Evolutionary conservation across 2,797 vertebrate species (phyloP), one percentile per base, ranked within the genome.

Genomic region (Allenopithecus nigroviridis): DNA sequence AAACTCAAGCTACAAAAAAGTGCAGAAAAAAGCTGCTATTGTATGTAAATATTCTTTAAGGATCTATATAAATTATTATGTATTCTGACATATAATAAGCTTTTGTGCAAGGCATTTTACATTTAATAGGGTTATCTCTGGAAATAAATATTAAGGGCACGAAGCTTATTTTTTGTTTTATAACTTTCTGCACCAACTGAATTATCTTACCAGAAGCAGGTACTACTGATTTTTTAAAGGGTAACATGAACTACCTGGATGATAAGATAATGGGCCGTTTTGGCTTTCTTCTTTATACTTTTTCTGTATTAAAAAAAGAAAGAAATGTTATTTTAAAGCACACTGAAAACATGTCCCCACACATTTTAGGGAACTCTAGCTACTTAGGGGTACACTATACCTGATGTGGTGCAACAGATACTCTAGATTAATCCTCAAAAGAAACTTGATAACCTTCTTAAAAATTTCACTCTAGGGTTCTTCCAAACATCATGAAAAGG

Each of bases 131-230:
- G 16, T 39, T 79, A 83, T 81, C 57, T 94, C 55, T 64, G 61
- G 68, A 96, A 36, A 96, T 48, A 94, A 92, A 64, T 55, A 95
- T 30, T 36, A 76, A 83, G 1, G 13, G 19, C 39, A 89, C 26
- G 24, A 92, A 86, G 39, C 43, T 85, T 89, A 79, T 12, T 86
- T 83, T 61, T 75, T 68, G 61, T 76, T 79, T 78, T 76, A 70
- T 48, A 95, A 85, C 53, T 86, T 95, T 91, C 70, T 70, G 3
- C 24, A 87, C 22, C 68, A 96, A 61, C 0, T 95, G 64, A 94
- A 83, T 85, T 91, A 6, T 94, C n/a, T 91, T 59, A 91, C 48
- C 61, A 96, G 68, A 96, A 94, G 36, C 36, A 74, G 85, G 9
- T 24, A 55, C 55, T 24, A 74, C 21, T 81, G 22, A 41, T 91